Evolutionary conservation across 2,888 invertebrate genomes (phyloP), one percentile per base, ranked within the genome.

Genomic region (Melanchra persicariae): DNA sequence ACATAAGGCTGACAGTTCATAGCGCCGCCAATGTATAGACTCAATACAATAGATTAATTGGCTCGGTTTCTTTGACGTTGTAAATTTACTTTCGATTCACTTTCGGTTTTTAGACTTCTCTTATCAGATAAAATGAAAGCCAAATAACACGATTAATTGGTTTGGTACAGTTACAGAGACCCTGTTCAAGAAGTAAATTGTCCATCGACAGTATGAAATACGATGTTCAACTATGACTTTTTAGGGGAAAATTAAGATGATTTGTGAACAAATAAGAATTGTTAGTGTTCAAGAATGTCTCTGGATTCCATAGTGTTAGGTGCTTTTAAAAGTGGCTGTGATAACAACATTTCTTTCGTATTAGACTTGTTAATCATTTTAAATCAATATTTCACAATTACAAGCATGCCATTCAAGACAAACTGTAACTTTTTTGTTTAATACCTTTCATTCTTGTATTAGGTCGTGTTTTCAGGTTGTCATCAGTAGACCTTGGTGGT

Each of bases 381-480:
- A 75, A 63, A 59, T 58, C 30, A 82, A 75, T 66, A 57, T n/a
- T 68, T 72, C 40, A 73, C 67, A 79, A 69, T 66, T 67, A 82
- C 58, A 72, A 74, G 71, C 83, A 84, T 85, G 79, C 83, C 79
- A 85, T 78, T 77, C 66, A 81, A 76, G 66, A 81, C 76, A 77
- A 83, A 79, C 63, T 72, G 70, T 63, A 67, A 75, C 68, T 74
- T 71, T 74, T 63, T n/a, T n/a, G n/a, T n/a, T n/a, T 91, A 92
- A 76, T 94, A 94, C 94, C 94, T 94, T 94, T 94, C 92, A 93
- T 94, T 89, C 90, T 91, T 88, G 88, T 82, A 85, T 81, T 78
- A 82, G 80, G 85, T 83, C 76, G 88, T 74, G 79, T 84, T 75
- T 84, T 88, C 89, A 88, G 84, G 88, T 89, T 85, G 87, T 71